Evolutionary conservation across 2,113 vertebrate genomes (phyloP).

Genomic region (Piaya cayana): DNA sequence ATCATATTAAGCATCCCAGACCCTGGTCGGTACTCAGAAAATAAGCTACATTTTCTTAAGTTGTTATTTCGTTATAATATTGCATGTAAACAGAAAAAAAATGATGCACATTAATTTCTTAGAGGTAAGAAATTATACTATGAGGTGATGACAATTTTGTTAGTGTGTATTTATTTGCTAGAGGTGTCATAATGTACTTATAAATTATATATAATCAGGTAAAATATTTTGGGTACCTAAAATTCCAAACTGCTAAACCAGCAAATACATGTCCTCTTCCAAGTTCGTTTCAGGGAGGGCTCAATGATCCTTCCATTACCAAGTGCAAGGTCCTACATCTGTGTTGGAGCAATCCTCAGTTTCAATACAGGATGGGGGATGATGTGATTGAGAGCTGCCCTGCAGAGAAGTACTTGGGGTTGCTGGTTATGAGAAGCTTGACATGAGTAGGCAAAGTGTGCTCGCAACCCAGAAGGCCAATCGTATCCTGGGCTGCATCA

Average conservation of each 20-base stretch:
- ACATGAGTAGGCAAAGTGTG: too few relatives aligned
- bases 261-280: neutral
- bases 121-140: constrained; percentile 13
- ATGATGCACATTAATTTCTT: constrained; percentile 28
- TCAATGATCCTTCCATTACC: too few relatives aligned
- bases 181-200: neutral
- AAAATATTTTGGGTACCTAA: neutral
- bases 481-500: too few relatives aligned
- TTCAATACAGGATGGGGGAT: too few relatives aligned
- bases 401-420: too few relatives aligned
- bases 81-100: constrained; percentile 44
- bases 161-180: constrained; percentile 30
- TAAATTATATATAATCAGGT: neutral
- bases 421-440: too few relatives aligned
- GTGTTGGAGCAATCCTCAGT: too few relatives aligned
- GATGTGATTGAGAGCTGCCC: too few relatives aligned
- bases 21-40: neutral
- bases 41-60: neutral
- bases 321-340: too few relatives aligned
- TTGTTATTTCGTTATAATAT: constrained; percentile 39
- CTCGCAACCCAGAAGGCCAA: too few relatives aligned
- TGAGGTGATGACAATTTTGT: neutral
- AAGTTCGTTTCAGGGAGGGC: neutral
- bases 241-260: neutral
- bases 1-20: neutral